Base-by-base conservation (phyloP, 2,888 invertebrate genomes). In the Teleogryllus oceanicus region DNA sequence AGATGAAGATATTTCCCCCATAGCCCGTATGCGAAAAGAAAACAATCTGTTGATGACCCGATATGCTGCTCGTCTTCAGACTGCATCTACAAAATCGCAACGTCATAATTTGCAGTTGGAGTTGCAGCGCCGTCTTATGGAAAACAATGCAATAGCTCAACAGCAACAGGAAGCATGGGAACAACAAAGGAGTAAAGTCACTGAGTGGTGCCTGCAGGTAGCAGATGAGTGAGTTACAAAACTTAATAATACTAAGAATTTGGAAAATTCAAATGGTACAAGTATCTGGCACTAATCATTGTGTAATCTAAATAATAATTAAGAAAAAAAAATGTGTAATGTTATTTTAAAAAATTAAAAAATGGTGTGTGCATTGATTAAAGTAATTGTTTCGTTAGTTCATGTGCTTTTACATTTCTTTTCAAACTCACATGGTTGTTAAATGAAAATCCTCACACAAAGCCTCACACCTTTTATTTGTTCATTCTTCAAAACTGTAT, bases 131-230 rank as follows among this genome's bases (percentile, higher is more conserved):
- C 75, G 80, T 18, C 37, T 80, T 13, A 75, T 78, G 50, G 80
- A 80, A 78, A 80, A 80, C 75, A 50, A 75, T 50, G 78, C 78
- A 16, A 80, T 80, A 24, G 80, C 80, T 21, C 49, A 78, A 49
- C 80, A 80, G 75, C 75, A 50, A 13, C 80, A 80, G 50, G 80
- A 80, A 78, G 51, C 37, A 18, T 80, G 80, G 80, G 78, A 80
- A n/a, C 78, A 80, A 51, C n/a, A n/a, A 13, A 49, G 76, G 18
- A 78, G 62, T 62, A 75, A 78, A 18, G 49, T 78, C 37, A 75
- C 75, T 49, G 80, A 75, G 21, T 75, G 78, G 37, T 80, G 80
- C n/a, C 75, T 75, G 18, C 50, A 78, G 20, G 20, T 77, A 24
- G 75, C 80, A 20, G 80, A 80, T 50, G 21, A 74, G 80, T 80